These are phyloP conservation scores for Panagrolaimus sp. DNA, from an alignment of 1,140 invertebrate species.

Conservation along the genomic window DNA sequence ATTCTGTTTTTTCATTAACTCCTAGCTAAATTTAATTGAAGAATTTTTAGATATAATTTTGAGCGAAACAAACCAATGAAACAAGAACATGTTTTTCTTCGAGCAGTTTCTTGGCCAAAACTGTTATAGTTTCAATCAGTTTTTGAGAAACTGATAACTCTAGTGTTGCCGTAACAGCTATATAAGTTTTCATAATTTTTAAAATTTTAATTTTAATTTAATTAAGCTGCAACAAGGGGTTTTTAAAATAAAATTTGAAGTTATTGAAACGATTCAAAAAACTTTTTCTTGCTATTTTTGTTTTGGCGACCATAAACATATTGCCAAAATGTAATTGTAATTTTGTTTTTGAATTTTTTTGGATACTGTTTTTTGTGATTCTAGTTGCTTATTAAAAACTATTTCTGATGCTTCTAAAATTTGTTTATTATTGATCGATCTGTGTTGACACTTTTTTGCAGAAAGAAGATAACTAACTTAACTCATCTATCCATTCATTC, in stretches of 20 bases:
- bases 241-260: neutral
- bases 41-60: neutral
- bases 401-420: too few relatives aligned
- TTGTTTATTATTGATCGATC: too few relatives aligned
- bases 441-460: too few relatives aligned
- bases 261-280: neutral
- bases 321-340: neutral
- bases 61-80: neutral
- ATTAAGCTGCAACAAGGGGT: too few relatives aligned
- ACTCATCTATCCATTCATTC: too few relatives aligned
- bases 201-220: too few relatives aligned
- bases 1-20: neutral
- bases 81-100: slow-evolving; percentile 6
- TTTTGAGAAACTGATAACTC: neutral
- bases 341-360: neutral
- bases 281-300: neutral
- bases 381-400: too few relatives aligned
- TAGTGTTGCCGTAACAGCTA: neutral
- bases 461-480: too few relatives aligned
- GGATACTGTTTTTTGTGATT: too few relatives aligned
- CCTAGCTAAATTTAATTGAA: slow-evolving; percentile 4
- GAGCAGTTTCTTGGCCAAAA: neutral
- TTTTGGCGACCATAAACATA: neutral
- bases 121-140: neutral
- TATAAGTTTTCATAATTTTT: slow-evolving; percentile 2